Evolutionary conservation across 2,797 vertebrate species (phyloP), one percentile per base, ranked within the genome.

Genomic region (Enteromius anoplus): DNA sequence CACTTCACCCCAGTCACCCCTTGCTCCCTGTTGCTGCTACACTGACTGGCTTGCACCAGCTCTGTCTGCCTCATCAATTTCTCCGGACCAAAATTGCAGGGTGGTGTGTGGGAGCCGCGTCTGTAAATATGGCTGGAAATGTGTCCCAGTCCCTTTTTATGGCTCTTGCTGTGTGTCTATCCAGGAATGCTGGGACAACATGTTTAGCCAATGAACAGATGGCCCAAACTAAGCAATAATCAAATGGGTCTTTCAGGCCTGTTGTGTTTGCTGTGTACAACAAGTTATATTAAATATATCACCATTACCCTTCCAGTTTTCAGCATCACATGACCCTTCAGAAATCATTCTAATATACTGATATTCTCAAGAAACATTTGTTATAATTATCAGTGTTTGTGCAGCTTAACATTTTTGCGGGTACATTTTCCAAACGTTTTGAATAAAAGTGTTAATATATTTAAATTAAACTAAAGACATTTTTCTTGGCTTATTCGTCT

Each of bases 1-100:
- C 82, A 85, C 88, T 92, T 90, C 87, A 88, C 87, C 91, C 87
- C 87, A 71, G 62, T 84, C 89, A 87, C 86, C 87, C 89, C 89
- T 88, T 87, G 87, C 85, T 90, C 88, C 88, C 88, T 92, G 91
- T 90, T 89, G 87, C 93, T 92, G 91, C 92, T 90, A 93, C 90
- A 89, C 91, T 73, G 69, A 58, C 84, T 81, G 70, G 68, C 64
- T 82, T 47, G 69, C 79, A 75, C 82, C 81, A 23, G 81, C 89
- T 93, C 90, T 90, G 93, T 93, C 93, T 93, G 93, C 92, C 92
- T 94, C 93, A 93, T 94, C 93, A 92, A 91, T 86, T 92, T 93
- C 89, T 87, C 88, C 17, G 68, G 87, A 89, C 88, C 89, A 83
- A 94, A 94, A 94, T 94, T 94, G 92, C 92, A 94, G 93, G 93